Evolutionary conservation across 2,888 invertebrate species (phyloP).

Genomic region (Apamea anceps): DNA sequence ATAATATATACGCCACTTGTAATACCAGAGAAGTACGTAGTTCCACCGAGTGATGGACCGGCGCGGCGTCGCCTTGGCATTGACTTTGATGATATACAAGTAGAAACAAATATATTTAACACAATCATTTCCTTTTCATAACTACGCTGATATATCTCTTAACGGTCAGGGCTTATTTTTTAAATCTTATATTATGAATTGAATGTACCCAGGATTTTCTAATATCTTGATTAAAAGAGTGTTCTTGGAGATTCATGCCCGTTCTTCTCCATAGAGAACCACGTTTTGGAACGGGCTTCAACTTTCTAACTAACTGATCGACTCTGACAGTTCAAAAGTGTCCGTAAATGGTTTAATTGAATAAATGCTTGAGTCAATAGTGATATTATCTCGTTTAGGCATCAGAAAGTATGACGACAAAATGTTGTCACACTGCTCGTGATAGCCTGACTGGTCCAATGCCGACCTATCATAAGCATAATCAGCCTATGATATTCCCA

Average conservation of each 20-base stretch:
- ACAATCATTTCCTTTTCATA: background rate
- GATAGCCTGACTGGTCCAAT: background rate
- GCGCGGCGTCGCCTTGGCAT: slow-evolving; percentile 18
- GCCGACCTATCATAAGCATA: background rate
- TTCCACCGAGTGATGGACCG: slow-evolving; percentile 17
- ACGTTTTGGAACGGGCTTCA: background rate
- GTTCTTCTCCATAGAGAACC: background rate
- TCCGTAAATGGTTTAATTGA: too few relatives aligned
- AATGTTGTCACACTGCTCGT: background rate
- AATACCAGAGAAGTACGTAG: slow-evolving; percentile 29
- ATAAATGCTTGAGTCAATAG: background rate
- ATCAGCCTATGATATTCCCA: background rate
- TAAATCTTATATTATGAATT: background rate
- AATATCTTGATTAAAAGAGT: background rate
- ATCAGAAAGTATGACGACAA: background rate
- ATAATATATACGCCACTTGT: slow-evolving; percentile 30
- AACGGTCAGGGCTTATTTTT: too few relatives aligned
- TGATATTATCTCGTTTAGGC: background rate
- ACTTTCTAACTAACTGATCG: background rate
- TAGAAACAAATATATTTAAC: background rate
- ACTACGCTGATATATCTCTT: background rate
- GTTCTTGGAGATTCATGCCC: background rate
- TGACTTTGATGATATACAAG: slow-evolving; percentile 17
- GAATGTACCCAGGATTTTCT: background rate
- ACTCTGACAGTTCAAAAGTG: background rate